Percentiles rank a stretch among this genome's conserved stretches.
Evolutionary conservation across 2,888 invertebrate genomes (phyloP).

Genomic region (Sericinus montela): DNA sequence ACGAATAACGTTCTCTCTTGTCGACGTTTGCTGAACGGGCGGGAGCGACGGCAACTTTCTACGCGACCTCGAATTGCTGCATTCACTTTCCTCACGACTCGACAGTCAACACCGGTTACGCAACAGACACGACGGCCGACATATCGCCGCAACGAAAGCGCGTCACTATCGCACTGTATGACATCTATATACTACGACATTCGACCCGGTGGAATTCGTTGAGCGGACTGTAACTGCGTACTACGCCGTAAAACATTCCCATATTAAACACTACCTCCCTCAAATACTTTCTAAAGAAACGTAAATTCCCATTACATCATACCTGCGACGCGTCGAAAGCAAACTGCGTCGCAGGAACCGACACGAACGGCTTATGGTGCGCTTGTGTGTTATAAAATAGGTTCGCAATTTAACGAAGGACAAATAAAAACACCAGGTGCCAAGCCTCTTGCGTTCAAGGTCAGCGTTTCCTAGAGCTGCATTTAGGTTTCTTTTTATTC

Average conservation of each 20-base stretch:
- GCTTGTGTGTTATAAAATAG: constrained; percentile 49
- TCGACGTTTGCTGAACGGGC: constrained; percentile 39
- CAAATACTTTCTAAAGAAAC: constrained; percentile 8
- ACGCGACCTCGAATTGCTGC: constrained; percentile 77
- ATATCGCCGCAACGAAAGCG: constrained; percentile 51
- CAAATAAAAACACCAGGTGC: constrained; percentile 78
- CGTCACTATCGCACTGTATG: constrained; percentile 26
- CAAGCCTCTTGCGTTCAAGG: constrained; percentile 72
- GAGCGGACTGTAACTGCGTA: constrained; percentile 22
- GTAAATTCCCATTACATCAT: constrained; percentile 12
- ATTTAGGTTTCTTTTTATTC: constrained; percentile 76
- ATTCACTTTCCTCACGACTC: constrained; percentile 75
- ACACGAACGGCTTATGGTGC: neutral
- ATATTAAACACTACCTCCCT: constrained; percentile 13
- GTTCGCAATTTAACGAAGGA: constrained; percentile 69
- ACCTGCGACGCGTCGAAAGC: neutral
- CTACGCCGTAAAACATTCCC: constrained; percentile 28
- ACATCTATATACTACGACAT: constrained; percentile 29
- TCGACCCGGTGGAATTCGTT: constrained; percentile 35
- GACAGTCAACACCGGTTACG: constrained; percentile 72
- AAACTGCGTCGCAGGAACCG: constrained; percentile 9
- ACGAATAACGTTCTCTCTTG: constrained; percentile 28
- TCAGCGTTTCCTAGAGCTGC: constrained; percentile 77
- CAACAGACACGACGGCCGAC: constrained; percentile 67
- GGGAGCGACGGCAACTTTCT: constrained; percentile 68